Evolutionary conservation across 1,140 invertebrate genomes (phyloP).

Genomic region (Diachasmimorpha longicaudata): DNA sequence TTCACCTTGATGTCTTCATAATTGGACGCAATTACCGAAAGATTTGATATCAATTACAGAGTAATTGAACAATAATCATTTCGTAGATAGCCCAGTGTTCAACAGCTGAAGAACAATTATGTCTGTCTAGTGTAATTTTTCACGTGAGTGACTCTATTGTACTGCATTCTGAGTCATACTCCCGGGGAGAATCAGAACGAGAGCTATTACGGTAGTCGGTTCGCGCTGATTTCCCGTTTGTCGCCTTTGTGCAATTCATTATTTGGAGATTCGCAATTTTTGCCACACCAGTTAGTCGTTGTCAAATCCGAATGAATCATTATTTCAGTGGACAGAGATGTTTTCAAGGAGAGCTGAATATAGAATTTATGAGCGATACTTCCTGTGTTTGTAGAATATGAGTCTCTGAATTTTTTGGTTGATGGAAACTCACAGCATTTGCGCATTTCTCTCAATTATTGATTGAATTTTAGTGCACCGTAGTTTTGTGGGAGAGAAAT

Average conservation of each 20-base stretch:
- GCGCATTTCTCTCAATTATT: too few relatives aligned
- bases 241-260: background rate
- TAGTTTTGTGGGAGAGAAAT: too few relatives aligned
- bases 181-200: background rate
- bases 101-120: background rate
- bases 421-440: too few relatives aligned
- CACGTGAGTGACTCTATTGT: background rate
- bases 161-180: background rate
- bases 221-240: background rate
- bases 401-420: too few relatives aligned
- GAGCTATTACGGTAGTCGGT: background rate
- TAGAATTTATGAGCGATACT: too few relatives aligned
- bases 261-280: too few relatives aligned
- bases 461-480: too few relatives aligned
- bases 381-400: too few relatives aligned
- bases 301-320: too few relatives aligned
- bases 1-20: background rate
- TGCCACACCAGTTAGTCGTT: too few relatives aligned
- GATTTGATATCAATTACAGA: background rate
- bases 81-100: background rate
- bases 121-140: background rate
- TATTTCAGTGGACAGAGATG: too few relatives aligned
- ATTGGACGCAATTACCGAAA: background rate
- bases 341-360: too few relatives aligned
- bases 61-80: background rate